phyloP scores from a whole-genome alignment of 37 sponge, comb jelly and placozoan genomes.

The Aphrocallistes beatrix region DNA sequence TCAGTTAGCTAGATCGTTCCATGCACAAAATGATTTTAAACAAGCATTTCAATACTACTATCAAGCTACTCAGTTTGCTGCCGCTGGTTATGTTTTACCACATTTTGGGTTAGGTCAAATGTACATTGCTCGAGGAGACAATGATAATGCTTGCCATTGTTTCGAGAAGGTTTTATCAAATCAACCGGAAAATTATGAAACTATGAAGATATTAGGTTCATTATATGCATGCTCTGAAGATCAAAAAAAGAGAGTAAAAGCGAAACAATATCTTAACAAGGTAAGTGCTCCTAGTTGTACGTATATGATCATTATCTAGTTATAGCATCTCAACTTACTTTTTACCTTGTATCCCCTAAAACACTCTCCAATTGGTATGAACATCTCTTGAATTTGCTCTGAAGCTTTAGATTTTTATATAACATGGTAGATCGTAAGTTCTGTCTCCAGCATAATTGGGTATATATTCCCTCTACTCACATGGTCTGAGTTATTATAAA shows the following conservation, averaged over 20 bases:
- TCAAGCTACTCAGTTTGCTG: conserved; percentile 94
- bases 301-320: too few species aligned
- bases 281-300: too few species aligned
- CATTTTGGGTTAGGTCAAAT: conserved; percentile 96
- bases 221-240: conserved; percentile 63
- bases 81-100: conserved; percentile 73
- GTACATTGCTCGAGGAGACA: conserved; percentile 74
- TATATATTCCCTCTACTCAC: too few species aligned
- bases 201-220: conserved; percentile 89
- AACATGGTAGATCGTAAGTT: too few species aligned
- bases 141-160: conserved; percentile 70
- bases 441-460: too few species aligned
- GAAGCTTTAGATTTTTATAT: too few species aligned
- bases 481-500: too few species aligned
- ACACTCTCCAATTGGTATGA: neutral
- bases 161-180: conserved; percentile 83
- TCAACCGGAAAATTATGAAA: conserved; percentile 88
- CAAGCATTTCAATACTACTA: conserved; percentile 99
- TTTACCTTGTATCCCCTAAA: neutral
- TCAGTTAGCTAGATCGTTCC: conserved; percentile 90
- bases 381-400: too few species aligned
- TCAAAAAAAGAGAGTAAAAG: conserved; percentile 57
- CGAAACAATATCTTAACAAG: conserved; percentile 36
- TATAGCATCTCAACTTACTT: neutral
- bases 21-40: conserved; percentile 77